Conservation (phyloP, 2,113 vertebrate species). For the Sminthopsis crassicaudata region DNA sequence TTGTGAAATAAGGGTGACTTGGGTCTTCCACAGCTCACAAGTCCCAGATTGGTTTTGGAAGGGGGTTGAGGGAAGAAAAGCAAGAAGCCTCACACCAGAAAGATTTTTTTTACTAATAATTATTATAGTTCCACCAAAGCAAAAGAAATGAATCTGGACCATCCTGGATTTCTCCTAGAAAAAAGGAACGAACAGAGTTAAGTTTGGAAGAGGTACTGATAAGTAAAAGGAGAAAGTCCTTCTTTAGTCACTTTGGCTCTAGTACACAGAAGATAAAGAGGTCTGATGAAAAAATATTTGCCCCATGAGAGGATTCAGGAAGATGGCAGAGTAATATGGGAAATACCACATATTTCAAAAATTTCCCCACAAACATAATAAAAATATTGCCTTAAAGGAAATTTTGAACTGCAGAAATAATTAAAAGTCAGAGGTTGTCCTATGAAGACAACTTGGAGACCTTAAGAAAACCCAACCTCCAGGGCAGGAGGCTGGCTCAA, state of each 20-base stretch:
- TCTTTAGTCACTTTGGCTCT: not conserved
- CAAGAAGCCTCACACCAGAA: not conserved
- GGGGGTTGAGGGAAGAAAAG: not conserved
- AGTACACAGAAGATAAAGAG: not conserved
- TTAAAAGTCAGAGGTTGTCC: no score
- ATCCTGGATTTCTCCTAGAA: not conserved
- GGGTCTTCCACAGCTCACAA: not conserved
- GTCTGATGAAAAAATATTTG: not conserved
- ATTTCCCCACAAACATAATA: no score
- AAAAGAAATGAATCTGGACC: not conserved
- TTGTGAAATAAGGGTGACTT: not conserved
- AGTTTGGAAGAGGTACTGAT: not conserved
- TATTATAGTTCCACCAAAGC: not conserved
- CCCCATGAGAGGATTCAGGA: no score
- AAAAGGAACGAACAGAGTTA: not conserved
- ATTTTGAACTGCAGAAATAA: no score
- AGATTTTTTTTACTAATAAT: not conserved
- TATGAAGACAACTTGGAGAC: no score
- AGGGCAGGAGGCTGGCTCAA: not conserved
- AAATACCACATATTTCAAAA: no score
- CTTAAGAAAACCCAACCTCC: no score
- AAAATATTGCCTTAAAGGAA: no score
- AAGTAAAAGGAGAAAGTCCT: not conserved
- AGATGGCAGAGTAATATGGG: no score
- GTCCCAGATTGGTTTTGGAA: not conserved